These are phyloP conservation scores for Plecotus auritus DNA, from an alignment of 2,113 vertebrate species.

Conservation along the genomic window DNA sequence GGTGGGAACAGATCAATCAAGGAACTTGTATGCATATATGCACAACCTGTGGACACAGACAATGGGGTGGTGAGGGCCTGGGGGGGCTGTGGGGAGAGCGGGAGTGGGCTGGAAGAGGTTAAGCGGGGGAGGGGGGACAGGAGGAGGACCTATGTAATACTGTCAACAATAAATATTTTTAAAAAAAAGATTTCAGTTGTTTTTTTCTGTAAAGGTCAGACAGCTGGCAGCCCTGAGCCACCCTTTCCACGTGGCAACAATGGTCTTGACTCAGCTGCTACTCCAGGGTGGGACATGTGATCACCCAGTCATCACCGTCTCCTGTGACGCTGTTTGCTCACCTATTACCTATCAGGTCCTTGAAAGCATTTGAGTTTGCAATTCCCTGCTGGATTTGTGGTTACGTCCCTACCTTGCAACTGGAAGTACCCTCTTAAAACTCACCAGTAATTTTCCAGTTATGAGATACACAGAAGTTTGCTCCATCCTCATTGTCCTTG, in stretches of 20 bases:
- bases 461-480: background rate
- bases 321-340: background rate
- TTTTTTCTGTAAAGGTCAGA: background rate
- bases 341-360: background rate
- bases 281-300: background rate
- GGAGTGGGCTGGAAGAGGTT: too few relatives aligned
- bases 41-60: too few relatives aligned
- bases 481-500: background rate
- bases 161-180: too few relatives aligned
- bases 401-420: background rate
- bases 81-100: too few relatives aligned
- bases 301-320: background rate
- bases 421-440: background rate
- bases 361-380: background rate
- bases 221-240: background rate
- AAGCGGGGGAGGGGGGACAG: rapidly evolving
- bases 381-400: background rate
- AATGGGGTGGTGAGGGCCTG: too few relatives aligned
- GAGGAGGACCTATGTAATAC: too few relatives aligned
- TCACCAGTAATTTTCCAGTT: background rate
- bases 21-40: too few relatives aligned
- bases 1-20: too few relatives aligned
- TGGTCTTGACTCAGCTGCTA: background rate
- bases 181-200: background rate
- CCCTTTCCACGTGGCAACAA: background rate